Conservation (phyloP, 2,797 vertebrate genomes). For the Girardinus metallicus region DNA sequence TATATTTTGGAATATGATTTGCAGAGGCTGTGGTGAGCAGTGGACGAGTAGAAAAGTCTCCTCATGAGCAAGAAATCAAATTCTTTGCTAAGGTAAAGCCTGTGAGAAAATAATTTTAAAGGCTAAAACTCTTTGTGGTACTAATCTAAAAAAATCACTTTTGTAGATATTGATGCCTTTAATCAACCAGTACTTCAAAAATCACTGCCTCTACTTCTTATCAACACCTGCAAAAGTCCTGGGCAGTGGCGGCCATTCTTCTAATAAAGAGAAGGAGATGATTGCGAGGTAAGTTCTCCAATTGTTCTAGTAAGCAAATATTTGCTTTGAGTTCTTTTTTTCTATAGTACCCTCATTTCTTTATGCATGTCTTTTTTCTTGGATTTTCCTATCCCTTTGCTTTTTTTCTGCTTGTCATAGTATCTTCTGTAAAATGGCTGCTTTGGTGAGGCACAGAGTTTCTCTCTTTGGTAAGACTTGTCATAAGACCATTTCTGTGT, state of each 20-base stretch:
- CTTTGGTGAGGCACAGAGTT: conserved; percentile 93
- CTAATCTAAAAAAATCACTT: conserved; percentile 15
- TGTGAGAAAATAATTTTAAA: not conserved
- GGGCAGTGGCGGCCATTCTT: conserved; percentile 92
- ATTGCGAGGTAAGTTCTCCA: conserved; percentile 86
- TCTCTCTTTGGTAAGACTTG: conserved; percentile 92
- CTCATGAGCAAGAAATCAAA: conserved; percentile 96
- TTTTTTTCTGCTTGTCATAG: conserved; percentile 68
- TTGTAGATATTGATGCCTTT: conserved; percentile 90
- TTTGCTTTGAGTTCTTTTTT: not conserved
- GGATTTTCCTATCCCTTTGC: conserved; percentile 36
- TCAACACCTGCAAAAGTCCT: conserved; percentile 93
- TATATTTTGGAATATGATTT: conserved; percentile 15
- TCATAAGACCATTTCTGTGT: conserved; percentile 13
- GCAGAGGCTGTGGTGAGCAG: conserved; percentile 96
- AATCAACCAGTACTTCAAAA: conserved; percentile 96
- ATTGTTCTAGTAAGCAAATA: not conserved
- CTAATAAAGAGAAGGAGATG: conserved; percentile 97
- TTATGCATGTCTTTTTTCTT: conserved; percentile 26
- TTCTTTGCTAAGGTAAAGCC: conserved; percentile 92
- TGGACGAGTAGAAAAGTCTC: conserved; percentile 93
- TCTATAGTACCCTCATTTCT: not conserved
- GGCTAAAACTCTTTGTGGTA: not conserved
- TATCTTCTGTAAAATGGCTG: conserved; percentile 96
- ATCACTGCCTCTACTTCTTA: conserved; percentile 96